Conservation (phyloP, 2,888 invertebrate genomes). For the Tipula unca region DNA sequence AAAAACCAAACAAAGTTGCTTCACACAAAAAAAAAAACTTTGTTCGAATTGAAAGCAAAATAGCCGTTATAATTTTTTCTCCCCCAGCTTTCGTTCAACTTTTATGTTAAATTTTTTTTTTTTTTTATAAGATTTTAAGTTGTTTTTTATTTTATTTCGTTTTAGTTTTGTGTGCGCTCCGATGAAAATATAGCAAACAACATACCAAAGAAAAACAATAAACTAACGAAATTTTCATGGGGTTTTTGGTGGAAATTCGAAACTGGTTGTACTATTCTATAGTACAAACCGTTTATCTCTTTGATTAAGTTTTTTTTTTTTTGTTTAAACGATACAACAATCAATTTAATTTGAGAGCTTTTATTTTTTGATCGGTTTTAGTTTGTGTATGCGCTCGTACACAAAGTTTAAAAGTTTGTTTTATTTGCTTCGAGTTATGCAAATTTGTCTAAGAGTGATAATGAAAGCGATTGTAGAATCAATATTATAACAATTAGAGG, state of each 20-base stretch:
- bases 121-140: neutral
- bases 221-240: no score
- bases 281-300: neutral
- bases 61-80: neutral
- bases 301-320: neutral
- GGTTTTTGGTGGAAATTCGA: no score
- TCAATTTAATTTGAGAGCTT: neutral
- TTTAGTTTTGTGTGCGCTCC: neutral
- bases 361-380: no score
- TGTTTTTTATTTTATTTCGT: neutral
- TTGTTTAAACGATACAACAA: neutral
- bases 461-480: neutral
- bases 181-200: neutral
- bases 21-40: neutral
- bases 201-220: neutral
- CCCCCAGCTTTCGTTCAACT: neutral
- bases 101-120: neutral
- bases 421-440: no score
- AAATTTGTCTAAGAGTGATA: neutral
- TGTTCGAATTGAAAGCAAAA: neutral
- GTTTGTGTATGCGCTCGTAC: no score
- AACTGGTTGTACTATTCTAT: no score
- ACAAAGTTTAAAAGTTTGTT: neutral
- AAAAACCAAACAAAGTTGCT: neutral
- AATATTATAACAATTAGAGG: no score